Conservation (phyloP, 2,797 vertebrate genomes). For the Fistularia tabacaria region DNA sequence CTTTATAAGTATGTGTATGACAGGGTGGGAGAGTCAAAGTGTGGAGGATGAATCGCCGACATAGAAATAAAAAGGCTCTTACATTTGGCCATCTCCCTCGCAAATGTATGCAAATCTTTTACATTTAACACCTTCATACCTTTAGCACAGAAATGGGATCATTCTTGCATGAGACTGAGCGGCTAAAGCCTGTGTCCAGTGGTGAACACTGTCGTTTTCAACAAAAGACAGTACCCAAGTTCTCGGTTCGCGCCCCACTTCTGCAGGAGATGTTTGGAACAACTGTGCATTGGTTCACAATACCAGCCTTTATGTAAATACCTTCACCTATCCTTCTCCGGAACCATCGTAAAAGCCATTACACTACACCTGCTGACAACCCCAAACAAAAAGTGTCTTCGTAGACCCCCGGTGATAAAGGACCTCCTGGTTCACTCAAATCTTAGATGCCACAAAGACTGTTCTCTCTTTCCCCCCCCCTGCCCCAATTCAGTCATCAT, state of each 20-base stretch:
- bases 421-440: constrained; percentile 20
- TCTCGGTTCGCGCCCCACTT: constrained; percentile 37
- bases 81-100: constrained; percentile 42
- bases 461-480: constrained; percentile 8
- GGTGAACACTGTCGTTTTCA: constrained; percentile 42
- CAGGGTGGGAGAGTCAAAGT: constrained; percentile 46
- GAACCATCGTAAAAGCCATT: constrained; percentile 26
- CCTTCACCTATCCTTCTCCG: constrained; percentile 40
- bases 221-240: constrained; percentile 39
- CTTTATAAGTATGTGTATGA: constrained; percentile 80
- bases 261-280: constrained; percentile 37
- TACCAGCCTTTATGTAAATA: constrained; percentile 62
- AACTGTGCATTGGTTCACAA: constrained; percentile 45
- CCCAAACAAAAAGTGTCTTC: constrained; percentile 36
- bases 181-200: constrained; percentile 19
- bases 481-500: constrained; percentile 49
- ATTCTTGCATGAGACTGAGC: constrained; percentile 47
- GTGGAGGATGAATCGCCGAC: constrained; percentile 34
- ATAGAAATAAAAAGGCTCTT: constrained; percentile 32
- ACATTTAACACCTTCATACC: constrained; percentile 41
- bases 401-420: constrained; percentile 20
- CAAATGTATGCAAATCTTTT: constrained; percentile 64
- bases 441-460: constrained; percentile 23
- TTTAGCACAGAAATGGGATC: constrained; percentile 22
- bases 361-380: constrained; percentile 50